These are phyloP conservation scores for Branchipolynoe longqiensis DNA, from an alignment of 2,888 invertebrate species.

Conservation along the genomic window DNA sequence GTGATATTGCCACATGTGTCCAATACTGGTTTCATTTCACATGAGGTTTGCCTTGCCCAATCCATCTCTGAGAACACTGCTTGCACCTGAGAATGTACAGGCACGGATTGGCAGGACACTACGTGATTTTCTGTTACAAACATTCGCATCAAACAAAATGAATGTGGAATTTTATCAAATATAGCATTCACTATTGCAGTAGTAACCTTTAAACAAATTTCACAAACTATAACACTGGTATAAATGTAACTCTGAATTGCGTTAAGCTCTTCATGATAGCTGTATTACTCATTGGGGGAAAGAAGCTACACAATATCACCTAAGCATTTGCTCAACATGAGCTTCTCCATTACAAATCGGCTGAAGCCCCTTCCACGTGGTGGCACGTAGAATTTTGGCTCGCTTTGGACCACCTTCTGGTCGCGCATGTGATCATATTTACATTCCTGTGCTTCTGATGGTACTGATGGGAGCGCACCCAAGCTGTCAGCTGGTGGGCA, in stretches of 20 bases:
- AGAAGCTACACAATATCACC: conserved; percentile 36
- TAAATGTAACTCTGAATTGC: too few species aligned
- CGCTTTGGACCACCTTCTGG: conserved; percentile 31
- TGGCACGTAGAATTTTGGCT: conserved; percentile 17
- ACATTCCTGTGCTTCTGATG: conserved; percentile 41
- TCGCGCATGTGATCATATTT: conserved; percentile 37
- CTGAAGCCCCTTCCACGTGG: conserved; percentile 30
- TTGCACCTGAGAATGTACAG: background rate
- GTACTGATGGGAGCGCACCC: conserved; percentile 1
- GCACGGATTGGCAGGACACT: background rate
- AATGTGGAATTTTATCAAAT: background rate
- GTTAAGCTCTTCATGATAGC: conserved; percentile 5
- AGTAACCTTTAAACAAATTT: too few species aligned
- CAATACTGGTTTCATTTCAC: background rate
- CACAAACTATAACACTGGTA: too few species aligned
- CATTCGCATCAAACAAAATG: background rate
- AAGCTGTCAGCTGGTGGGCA: background rate
- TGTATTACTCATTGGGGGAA: conserved; percentile 1
- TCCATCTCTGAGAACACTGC: background rate
- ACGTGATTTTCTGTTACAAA: background rate
- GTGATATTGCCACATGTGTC: conserved; percentile 3
- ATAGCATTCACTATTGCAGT: background rate
- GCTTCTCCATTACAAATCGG: conserved; percentile 23
- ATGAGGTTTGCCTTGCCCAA: background rate
- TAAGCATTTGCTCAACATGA: conserved; percentile 36